Evolutionary conservation across 2,888 invertebrate species (phyloP), one percentile per base, ranked within the genome.

Genomic region (Acronicta leporina): DNA sequence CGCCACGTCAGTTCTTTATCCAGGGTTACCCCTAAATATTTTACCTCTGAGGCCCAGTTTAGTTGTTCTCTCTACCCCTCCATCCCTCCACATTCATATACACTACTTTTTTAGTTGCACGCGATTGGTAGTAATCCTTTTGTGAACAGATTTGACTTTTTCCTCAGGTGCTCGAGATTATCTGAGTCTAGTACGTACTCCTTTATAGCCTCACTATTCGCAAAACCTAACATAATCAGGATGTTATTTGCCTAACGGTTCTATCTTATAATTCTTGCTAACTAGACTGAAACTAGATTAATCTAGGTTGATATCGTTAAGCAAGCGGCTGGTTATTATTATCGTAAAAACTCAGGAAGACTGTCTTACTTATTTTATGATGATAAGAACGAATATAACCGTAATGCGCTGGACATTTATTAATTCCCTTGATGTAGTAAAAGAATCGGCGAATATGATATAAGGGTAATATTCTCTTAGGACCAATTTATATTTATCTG

Each of bases 241-340:
- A 54, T 38, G 54, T 53, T 54, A 53, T 54, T 43, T 48, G 3
- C 20, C n/a, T 40, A 66, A 46, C 45, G 47, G 20, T 44, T 30
- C 1, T 3, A 43, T 30, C 40, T 33, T 33, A 51, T 50, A 55
- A 59, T 59, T 47, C 50, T 27, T 72, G 61, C 45, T 35, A 59
- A 65, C 45, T 27, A 57, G 55, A 56, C 69, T 43, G 46, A 56
- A 62, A 52, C 70, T 38, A 59, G 55, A 66, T 52, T 48, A 14
- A 66, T 46, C 14, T n/a, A 60, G 49, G 73, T 54, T 54, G 40
- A 44, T 65, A 68, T 54, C 72, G 20, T 59, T 16, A 44, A 59
- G 43, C 50, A 58, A 71, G 54, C 50, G 58, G 43, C 27, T 30
- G 40, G 41, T 27, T 38, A 48, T 58, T 46, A 58, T 43, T 9